phyloP scores from a whole-genome alignment of 1,140 invertebrate species.

The Neocloeon triangulifer region DNA sequence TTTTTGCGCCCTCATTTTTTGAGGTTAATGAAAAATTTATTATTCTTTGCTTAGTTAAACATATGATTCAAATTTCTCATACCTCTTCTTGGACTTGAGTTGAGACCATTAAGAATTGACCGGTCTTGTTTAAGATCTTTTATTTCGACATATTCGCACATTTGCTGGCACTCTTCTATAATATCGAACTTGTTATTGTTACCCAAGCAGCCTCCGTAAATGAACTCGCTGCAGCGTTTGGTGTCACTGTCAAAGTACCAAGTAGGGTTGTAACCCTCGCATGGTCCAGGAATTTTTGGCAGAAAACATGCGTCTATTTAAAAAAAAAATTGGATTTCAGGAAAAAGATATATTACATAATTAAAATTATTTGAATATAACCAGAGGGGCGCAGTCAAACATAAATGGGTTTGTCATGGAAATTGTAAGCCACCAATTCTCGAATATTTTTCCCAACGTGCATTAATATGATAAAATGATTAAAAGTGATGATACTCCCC shows the following conservation, averaged over 20 bases:
- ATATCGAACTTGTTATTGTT: slow-evolving; percentile 76
- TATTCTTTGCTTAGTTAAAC: slow-evolving; percentile 13
- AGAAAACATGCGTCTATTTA: slow-evolving; percentile 52
- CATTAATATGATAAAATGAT: no score
- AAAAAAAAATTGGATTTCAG: not conserved
- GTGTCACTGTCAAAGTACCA: slow-evolving; percentile 64
- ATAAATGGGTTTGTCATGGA: no score
- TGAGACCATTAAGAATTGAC: no score
- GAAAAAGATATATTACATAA: no score
- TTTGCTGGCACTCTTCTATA: slow-evolving; percentile 54
- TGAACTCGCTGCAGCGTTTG: slow-evolving; percentile 54
- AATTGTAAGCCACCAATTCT: no score
- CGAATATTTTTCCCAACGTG: no score
- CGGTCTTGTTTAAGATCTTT: slow-evolving; percentile 40
- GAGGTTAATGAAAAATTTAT: slow-evolving; percentile 54
- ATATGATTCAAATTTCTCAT: no score
- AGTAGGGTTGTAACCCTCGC: slow-evolving; percentile 49
- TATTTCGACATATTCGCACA: slow-evolving; percentile 42
- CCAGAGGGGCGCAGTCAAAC: no score
- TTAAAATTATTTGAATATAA: no score
- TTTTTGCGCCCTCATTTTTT: slow-evolving; percentile 25
- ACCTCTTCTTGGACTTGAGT: no score
- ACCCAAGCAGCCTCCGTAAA: slow-evolving; percentile 66
- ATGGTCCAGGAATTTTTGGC: slow-evolving; percentile 64
- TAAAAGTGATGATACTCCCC: no score